Conservation (phyloP, 2,888 invertebrate species). For the Coelinius sp. region DNA sequence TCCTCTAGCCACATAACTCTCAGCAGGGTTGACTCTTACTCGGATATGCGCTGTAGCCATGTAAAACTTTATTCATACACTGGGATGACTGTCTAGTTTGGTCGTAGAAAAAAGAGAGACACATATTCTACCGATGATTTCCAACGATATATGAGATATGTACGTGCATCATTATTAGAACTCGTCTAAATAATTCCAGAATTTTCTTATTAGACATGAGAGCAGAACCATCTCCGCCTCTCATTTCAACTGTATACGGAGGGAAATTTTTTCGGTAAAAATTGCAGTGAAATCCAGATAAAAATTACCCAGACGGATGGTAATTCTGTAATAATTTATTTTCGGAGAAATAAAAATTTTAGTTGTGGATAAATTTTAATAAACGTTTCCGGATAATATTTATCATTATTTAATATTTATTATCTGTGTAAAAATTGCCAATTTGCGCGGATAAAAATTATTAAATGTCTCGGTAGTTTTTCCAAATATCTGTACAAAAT, state of each 20-base stretch:
- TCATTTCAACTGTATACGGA: background rate
- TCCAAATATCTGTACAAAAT: too few relatives aligned
- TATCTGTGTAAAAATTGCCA: too few relatives aligned
- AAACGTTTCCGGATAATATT: too few relatives aligned
- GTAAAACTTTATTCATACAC: background rate
- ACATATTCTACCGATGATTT: background rate
- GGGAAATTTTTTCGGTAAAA: background rate
- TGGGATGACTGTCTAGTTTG: background rate
- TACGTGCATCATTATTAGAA: background rate
- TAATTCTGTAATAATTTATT: too few relatives aligned
- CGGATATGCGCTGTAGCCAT: background rate
- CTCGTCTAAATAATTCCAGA: constrained; percentile 5
- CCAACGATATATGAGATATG: background rate
- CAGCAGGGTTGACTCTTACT: background rate
- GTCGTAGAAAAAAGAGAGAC: background rate
- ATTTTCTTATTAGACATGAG: background rate
- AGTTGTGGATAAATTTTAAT: too few relatives aligned
- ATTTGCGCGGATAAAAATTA: too few relatives aligned
- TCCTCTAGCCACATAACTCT: background rate
- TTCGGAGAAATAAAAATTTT: too few relatives aligned
- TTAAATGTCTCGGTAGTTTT: too few relatives aligned
- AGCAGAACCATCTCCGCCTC: background rate
- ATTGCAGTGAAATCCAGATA: too few relatives aligned
- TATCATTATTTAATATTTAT: too few relatives aligned
- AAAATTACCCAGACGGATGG: too few relatives aligned